A percentile compares a stretch with the other conserved stretches of the same genome.
Evolutionary conservation across 2,888 invertebrate genomes (phyloP).

Genomic region (Ectemnius lituratus): DNA sequence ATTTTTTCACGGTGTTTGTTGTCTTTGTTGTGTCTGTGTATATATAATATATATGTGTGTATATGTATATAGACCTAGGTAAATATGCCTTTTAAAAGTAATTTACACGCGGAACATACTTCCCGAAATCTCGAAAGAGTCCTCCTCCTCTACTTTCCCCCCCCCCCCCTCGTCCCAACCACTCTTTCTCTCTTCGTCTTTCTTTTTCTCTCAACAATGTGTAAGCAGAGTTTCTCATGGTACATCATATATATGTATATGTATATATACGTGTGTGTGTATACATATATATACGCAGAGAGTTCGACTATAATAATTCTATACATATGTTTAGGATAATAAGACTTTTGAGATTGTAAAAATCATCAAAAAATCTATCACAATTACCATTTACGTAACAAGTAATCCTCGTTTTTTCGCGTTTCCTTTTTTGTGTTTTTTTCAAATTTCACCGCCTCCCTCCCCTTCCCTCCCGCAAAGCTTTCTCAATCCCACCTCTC

Average conservation of each 20-base stretch:
- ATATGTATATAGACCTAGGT: constrained; percentile 30
- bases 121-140: no score
- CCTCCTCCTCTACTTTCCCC: no score
- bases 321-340: constrained; percentile 77
- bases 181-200: constrained; percentile 26
- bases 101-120: no score
- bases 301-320: constrained; percentile 76
- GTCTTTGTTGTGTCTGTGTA: constrained; percentile 28
- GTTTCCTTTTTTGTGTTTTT: constrained; percentile 57
- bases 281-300: constrained; percentile 69
- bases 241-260: constrained; percentile 11
- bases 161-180: background rate
- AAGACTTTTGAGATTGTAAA: constrained; percentile 82
- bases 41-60: constrained; percentile 30
- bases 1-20: no score
- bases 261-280: constrained; percentile 63
- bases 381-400: constrained; percentile 79
- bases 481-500: no score
- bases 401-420: constrained; percentile 70
- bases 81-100: no score
- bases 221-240: constrained; percentile 64
- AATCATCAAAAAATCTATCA: constrained; percentile 85
- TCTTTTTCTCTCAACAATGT: constrained; percentile 51
- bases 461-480: no score
- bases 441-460: background rate